Base-by-base conservation (phyloP, 2,888 invertebrate genomes). In the Eristalinus sepulchralis region DNA sequence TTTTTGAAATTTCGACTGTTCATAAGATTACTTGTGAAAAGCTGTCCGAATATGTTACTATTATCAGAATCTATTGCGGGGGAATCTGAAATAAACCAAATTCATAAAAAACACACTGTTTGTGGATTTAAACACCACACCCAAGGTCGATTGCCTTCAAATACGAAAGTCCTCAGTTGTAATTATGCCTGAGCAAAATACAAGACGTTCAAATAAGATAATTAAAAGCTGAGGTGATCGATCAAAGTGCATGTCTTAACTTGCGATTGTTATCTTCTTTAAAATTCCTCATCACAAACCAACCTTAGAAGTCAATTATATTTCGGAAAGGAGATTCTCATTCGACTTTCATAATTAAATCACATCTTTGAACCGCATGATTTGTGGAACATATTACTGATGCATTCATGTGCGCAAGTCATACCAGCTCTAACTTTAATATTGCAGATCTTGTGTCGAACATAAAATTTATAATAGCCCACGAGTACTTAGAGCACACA, bases 351-450 rank as follows among this genome's bases (percentile, higher is more conserved):
- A n/a, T n/a, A n/a, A n/a, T n/a, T n/a, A n/a, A n/a, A n/a, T n/a
- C n/a, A n/a, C n/a, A n/a, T n/a, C n/a, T n/a, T n/a, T n/a, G n/a
- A n/a, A n/a, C 27, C 27, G 27, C n/a, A 77, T 77, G 62, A 77
- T 77, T 77, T 77, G 68, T 77, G 68, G 62, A 77, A 68, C 68
- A 36, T 34, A 17, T 22, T 13, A 27, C 1, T 20, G 27, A 72
- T 66, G 47, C 59, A 59, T 79, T 47, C 64, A 79, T 79, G 39
- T 53, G 77, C 62, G 60, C 64, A 60, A 31, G 24, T 27, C 22
- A 17, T 47, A 24, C 11, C 24, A 39, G n/a, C 13, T n/a, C 8
- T 8, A 11, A 57, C 24, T 57, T 24, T 24, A 27, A 22, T 22
- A n/a, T n/a, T n/a, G n/a, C n/a, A 22, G 57, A 57, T 57, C 57